A percentile compares a stretch with the other conserved stretches of the same genome.
These are phyloP conservation scores for Allobates femoralis DNA, from an alignment of 2,797 vertebrate species.

Conservation along the genomic window DNA sequence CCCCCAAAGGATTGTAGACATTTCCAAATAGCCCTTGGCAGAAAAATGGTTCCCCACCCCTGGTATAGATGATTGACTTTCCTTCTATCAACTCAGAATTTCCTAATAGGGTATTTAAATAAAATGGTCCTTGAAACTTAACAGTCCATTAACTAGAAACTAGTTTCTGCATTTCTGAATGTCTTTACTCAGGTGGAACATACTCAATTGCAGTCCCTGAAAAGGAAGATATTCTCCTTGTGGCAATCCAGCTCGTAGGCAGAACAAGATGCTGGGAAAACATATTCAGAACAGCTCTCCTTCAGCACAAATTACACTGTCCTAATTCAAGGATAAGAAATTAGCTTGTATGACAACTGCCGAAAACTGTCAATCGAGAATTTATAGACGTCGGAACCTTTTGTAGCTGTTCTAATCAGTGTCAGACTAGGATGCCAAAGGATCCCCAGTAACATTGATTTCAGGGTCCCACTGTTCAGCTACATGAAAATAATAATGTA, in stretches of 20 bases:
- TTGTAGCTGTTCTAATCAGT: no score
- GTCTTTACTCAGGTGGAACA: background rate
- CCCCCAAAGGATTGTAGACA: no score
- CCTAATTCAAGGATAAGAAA: background rate
- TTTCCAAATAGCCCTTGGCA: no score
- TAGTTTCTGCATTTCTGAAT: background rate
- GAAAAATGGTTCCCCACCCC: no score
- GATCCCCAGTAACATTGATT: no score
- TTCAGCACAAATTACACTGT: background rate
- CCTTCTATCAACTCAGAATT: background rate
- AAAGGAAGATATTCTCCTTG: no score
- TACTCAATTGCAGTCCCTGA: background rate
- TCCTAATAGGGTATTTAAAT: background rate
- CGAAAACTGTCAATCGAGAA: background rate
- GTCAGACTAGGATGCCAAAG: no score
- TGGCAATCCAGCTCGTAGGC: background rate
- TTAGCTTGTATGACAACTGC: background rate
- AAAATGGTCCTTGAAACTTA: no score
- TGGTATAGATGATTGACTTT: background rate
- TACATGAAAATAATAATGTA: no score
- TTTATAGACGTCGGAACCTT: background rate
- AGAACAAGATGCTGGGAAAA: background rate
- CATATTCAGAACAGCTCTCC: background rate
- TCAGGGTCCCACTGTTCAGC: no score
- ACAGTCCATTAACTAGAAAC: no score